Evolutionary conservation across 2,113 vertebrate genomes (phyloP), one percentile per base, ranked within the genome.

Genomic region (Thalassoma bifasciatum): DNA sequence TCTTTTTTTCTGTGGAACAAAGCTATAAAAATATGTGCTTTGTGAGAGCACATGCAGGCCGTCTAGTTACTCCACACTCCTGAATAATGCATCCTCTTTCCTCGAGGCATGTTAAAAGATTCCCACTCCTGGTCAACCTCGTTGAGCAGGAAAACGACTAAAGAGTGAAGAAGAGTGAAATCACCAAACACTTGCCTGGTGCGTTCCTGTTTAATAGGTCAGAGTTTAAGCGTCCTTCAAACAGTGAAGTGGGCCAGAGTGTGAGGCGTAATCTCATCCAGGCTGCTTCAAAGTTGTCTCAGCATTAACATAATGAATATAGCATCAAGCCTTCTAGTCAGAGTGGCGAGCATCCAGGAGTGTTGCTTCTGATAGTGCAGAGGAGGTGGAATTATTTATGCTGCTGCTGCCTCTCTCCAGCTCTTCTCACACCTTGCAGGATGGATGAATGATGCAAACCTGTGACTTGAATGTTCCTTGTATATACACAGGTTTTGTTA

Each of bases 41-140:
- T 66, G 81, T 62, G 68, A 79, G 51, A 56, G 67, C 44, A 49
- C 51, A 80, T 78, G 83, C 66, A 75, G 24, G 51, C 68, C 85
- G 56, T 72, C 64, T 52, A 56, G 71, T 81, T 54, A 57, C 66
- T 61, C 54, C 51, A n/a, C 51, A n/a, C 50, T 26, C 58, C 22
- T 87, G 62, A 90, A 90, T 91, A 77, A 90, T 92, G 91, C 76
- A 92, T 74, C 71, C 52, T 47, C 30, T 22, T 52, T 82, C 86
- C 77, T 80, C 79, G 64, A 62, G 74, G 73, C 77, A 68, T 77
- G 82, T 90, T 84, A 60, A 71, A 87, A 81, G 80, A 87, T 83
- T 71, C 74, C 73, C 34, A 30, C 88, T 77, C 65, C 72, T 65
- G 50, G 71, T 84, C 67, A 54, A 51, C 64, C 76, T 75, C 13